Evolutionary conservation across 2,888 invertebrate genomes (phyloP).

Genomic region (Pollenia griseotomentosa): DNA sequence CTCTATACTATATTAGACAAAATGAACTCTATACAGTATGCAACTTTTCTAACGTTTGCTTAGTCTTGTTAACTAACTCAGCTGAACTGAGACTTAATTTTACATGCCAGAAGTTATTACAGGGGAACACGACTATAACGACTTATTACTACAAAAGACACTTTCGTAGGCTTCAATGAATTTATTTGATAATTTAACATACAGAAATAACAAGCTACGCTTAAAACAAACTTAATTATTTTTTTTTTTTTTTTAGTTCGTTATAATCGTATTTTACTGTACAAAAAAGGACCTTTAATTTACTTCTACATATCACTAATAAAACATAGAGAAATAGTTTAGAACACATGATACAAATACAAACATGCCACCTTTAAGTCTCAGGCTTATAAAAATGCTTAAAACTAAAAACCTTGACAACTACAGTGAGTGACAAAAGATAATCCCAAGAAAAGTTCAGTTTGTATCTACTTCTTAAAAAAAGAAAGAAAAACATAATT

Average conservation of each 20-base stretch:
- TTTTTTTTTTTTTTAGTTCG: no score
- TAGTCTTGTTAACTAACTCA: slow-evolving; percentile 11
- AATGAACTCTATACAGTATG: slow-evolving; percentile 14
- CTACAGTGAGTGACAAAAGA: not conserved
- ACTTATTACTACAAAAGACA: no score
- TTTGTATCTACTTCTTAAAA: no score
- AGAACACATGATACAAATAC: slow-evolving; percentile 16
- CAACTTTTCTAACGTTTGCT: not conserved
- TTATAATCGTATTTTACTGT: no score
- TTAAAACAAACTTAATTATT: no score
- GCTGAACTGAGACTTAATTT: slow-evolving; percentile 7
- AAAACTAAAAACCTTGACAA: not conserved
- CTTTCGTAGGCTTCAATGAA: no score
- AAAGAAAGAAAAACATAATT: no score
- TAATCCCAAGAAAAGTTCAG: no score
- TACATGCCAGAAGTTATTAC: slow-evolving; percentile 31
- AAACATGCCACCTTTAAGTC: not conserved
- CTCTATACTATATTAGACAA: not conserved
- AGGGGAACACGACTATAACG: not conserved
- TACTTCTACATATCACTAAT: slow-evolving; percentile 29
- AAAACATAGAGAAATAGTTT: slow-evolving; percentile 31
- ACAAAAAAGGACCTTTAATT: not conserved
- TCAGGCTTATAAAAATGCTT: no score
- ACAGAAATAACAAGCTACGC: no score
- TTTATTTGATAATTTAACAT: no score